Evolutionary conservation across 1,140 invertebrate species (phyloP).

Genomic region (Lepidotrigona ventralis): DNA sequence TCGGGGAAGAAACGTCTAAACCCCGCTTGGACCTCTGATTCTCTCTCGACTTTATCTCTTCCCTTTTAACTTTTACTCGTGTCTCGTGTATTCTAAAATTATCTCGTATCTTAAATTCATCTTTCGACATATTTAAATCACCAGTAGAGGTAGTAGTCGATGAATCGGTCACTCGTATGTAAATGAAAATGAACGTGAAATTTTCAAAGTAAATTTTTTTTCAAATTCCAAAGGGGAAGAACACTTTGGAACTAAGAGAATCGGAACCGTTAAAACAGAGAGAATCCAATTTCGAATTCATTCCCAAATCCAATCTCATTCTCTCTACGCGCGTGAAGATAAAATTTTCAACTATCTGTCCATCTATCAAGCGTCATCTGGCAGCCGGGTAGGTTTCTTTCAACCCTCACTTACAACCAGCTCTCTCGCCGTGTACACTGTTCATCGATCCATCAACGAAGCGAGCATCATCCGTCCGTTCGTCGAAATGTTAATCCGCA

Average conservation of each 20-base stretch:
- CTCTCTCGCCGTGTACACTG: no score
- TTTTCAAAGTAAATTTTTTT: no score
- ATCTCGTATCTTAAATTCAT: not conserved
- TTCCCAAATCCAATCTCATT: no score
- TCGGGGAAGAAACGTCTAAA: not conserved
- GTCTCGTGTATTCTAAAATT: no score
- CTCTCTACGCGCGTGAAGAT: not conserved
- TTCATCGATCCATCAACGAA: not conserved
- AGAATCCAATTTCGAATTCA: not conserved
- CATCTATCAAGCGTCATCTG: not conserved
- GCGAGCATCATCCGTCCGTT: not conserved
- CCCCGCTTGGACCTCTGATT: slow-evolving; percentile 23
- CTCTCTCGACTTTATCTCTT: not conserved
- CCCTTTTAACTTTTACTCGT: no score
- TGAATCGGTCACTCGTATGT: no score
- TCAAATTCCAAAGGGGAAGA: no score
- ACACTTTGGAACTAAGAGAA: no score
- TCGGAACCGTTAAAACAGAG: no score
- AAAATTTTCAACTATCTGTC: slow-evolving; percentile 3
- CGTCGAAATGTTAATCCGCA: not conserved
- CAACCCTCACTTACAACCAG: no score
- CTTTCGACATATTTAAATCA: not conserved
- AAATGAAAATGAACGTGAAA: not conserved
- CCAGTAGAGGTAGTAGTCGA: not conserved
- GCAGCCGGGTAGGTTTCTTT: not conserved